Percentiles rank a stretch among this genome's conserved stretches.
These are phyloP conservation scores for Corynorhinus townsendii DNA, from an alignment of 2,113 vertebrate genomes.

Conservation along the genomic window DNA sequence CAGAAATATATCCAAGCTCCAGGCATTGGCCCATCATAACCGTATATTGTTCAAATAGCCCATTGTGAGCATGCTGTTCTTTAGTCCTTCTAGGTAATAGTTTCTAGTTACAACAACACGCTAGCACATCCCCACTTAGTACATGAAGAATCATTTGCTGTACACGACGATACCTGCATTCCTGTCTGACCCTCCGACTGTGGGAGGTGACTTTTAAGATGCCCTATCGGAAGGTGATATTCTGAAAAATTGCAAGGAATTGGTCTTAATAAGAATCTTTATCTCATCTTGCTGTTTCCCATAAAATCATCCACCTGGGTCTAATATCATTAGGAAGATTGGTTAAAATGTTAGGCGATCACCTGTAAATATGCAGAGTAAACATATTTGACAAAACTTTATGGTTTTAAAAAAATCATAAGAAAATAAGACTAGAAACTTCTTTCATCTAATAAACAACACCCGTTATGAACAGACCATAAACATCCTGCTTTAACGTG, in stretches of 20 bases:
- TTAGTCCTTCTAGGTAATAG: slow-evolving; percentile 19
- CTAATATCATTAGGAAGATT: not conserved
- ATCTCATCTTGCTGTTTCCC: not conserved
- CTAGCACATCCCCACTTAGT: not conserved
- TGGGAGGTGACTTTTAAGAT: not conserved
- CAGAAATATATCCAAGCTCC: slow-evolving; percentile 62
- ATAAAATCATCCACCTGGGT: not conserved
- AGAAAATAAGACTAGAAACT: not conserved
- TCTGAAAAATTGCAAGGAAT: not conserved
- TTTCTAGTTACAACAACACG: not conserved
- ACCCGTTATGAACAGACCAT: not conserved
- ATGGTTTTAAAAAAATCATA: not conserved
- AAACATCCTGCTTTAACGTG: not conserved
- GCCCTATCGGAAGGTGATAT: not conserved
- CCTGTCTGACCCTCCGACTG: not conserved
- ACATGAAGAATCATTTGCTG: not conserved
- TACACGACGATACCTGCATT: not conserved
- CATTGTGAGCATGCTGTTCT: slow-evolving; percentile 2
- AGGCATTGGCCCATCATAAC: slow-evolving; percentile 55
- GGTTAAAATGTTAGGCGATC: not conserved
- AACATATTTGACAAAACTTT: not conserved
- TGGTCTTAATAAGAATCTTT: slow-evolving; percentile 4
- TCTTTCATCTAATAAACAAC: not conserved
- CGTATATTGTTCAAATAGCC: slow-evolving; percentile 50
- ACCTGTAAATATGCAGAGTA: not conserved